Base-by-base conservation (phyloP, 1,140 invertebrate species). In the Bilobella aurantiaca region DNA sequence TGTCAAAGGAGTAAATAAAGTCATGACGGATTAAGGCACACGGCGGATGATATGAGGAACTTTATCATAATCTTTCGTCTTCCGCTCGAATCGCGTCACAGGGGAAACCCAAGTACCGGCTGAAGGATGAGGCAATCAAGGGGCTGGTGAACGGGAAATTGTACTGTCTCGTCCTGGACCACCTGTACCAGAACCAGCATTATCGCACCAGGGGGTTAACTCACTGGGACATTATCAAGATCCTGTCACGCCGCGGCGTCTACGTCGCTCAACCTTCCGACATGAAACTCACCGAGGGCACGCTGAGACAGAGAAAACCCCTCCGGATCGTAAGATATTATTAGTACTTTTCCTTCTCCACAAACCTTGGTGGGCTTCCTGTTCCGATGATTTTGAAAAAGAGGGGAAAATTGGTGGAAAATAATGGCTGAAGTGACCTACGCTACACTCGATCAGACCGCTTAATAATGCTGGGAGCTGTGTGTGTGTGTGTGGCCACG, bases 211-310 rank as follows among this genome's bases (percentile, higher is more conserved):
- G 14, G 21, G 5, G 18, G 16, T 32, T 69, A 3, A 58, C 60
- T n/a, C 68, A 66, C 46, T 72, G 71, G 71, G 71, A 72, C 58
- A 72, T 72, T 28, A 72, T 72, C 42, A 72, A 72, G 53, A 69
- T 72, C 42, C 47, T 72, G 53, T 67, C 65, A 27, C 58, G 71
- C 42, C 53, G 64, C 16, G 71, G 71, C 25, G 64, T 72, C n/a
- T 72, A 72, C 32, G 68, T 72, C 25, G 71, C 71, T 25, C 67
- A 69, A 27, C 71, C 71, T 14, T 69, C 68, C n/a, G 71, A 72
- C 37, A 72, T 72, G 71, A 72, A 72, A 56, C 59, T 72, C 16
- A 72, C 71, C 31, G 71, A 72, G 32, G 66, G 68, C 32, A 72
- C 71, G 27, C 58, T 72, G 46, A 28, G 68, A 49, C 71, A 72